Percentiles rank a stretch among this genome's conserved stretches.
Conservation (phyloP, 2,797 vertebrate genomes). For the Ara ararauna region DNA sequence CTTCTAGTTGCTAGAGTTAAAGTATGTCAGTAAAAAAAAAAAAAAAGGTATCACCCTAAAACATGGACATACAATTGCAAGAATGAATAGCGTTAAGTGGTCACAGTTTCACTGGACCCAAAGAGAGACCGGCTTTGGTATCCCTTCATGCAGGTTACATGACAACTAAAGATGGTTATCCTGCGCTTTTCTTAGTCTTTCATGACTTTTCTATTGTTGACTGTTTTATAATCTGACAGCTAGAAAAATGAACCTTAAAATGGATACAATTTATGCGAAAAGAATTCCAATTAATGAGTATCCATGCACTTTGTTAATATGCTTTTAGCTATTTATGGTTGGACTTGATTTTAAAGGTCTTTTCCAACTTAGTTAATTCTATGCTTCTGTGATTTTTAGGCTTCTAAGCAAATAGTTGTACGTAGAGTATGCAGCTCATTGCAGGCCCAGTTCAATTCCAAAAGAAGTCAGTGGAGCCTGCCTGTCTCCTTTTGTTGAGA, state of each 20-base stretch:
- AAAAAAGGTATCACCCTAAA: not conserved
- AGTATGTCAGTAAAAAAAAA: not conserved
- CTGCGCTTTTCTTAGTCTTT: not conserved
- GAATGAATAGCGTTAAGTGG: not conserved
- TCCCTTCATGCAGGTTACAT: not conserved
- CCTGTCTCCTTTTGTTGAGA: slow-evolving; percentile 3
- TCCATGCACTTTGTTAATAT: not conserved
- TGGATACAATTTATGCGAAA: not conserved
- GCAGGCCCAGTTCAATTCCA: not conserved
- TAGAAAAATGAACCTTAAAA: not conserved
- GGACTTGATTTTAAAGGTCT: not conserved
- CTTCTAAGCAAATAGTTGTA: not conserved
- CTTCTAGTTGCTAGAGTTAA: not conserved
- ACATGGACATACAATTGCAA: not conserved
- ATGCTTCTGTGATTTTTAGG: not conserved
- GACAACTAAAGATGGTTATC: not conserved
- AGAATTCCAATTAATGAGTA: not conserved
- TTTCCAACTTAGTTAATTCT: not conserved
- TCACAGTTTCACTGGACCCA: not conserved
- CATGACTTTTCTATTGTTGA: not conserved
- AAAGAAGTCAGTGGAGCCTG: not conserved
- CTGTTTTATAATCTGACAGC: not conserved
- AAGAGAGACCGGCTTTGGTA: not conserved
- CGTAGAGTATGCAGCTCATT: not conserved
- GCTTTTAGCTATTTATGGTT: not conserved